Evolutionary conservation across 2,888 invertebrate species (phyloP).

Genomic region (Pseudococcus jackbeardsleyi): DNA sequence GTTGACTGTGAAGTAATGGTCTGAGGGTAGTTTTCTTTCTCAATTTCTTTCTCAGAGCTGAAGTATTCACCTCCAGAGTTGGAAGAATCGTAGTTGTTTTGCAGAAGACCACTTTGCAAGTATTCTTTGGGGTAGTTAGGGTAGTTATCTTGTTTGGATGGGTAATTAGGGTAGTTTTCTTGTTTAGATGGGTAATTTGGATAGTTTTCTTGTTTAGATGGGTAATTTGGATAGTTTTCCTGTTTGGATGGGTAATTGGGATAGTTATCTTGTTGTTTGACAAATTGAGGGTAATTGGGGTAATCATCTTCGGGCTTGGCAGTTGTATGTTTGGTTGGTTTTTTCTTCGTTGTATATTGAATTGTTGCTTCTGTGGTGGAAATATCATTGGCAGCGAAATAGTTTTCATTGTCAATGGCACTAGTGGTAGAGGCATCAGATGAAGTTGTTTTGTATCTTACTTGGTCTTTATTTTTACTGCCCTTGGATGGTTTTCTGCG

Average conservation of each 20-base stretch:
- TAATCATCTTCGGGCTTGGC: conserved; percentile 68
- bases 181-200: conserved; percentile 60
- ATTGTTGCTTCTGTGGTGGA: neutral
- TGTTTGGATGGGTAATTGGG: conserved; percentile 61
- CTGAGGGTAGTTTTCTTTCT: conserved; percentile 65
- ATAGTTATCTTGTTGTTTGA: conserved; percentile 67
- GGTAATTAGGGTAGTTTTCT: conserved; percentile 66
- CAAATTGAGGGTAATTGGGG: conserved; percentile 65
- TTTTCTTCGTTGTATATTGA: conserved; percentile 45
- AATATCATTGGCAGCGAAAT: conserved; percentile 17
- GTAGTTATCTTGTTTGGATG: conserved; percentile 66
- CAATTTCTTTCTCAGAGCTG: conserved; percentile 61
- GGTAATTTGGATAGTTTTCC: conserved; percentile 66
- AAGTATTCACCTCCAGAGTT: conserved; percentile 42
- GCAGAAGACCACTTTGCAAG: conserved; percentile 65
- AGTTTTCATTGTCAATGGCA: neutral
- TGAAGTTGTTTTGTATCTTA: neutral
- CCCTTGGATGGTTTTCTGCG: conserved; percentile 57
- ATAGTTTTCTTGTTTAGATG: conserved; percentile 66
- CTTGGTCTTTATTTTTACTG: conserved; percentile 52
- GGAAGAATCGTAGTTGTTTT: conserved; percentile 37
- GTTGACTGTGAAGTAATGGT: conserved; percentile 38
- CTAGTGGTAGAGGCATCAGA: conserved; percentile 60
- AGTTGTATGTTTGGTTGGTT: conserved; percentile 68
- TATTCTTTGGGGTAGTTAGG: conserved; percentile 65